Conservation (phyloP, 2,888 invertebrate species). For the Malthinus flaveolus region DNA sequence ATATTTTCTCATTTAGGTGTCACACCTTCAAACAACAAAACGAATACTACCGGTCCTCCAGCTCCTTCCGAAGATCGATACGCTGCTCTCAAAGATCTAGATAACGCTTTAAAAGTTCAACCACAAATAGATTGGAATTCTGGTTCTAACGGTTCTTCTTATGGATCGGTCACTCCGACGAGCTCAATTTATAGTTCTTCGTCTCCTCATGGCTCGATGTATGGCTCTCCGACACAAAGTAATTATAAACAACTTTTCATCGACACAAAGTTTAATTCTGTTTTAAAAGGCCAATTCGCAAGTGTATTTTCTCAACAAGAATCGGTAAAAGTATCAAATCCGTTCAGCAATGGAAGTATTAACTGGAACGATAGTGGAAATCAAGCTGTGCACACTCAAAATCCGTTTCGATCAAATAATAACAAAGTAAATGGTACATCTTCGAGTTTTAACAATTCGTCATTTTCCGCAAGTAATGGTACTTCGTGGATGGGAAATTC, state of each 20-base stretch:
- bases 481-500: slow-evolving; percentile 28
- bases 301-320: slow-evolving; percentile 44
- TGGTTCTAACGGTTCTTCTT: slow-evolving; percentile 50
- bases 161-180: slow-evolving; percentile 49
- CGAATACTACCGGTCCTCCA: slow-evolving; percentile 8
- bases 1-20: slow-evolving; percentile 32
- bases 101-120: slow-evolving; percentile 70
- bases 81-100: slow-evolving; percentile 93
- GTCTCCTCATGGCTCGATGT: slow-evolving; percentile 51
- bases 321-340: slow-evolving; percentile 38
- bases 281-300: slow-evolving; percentile 48
- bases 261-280: neutral
- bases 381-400: slow-evolving; percentile 31
- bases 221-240: slow-evolving; percentile 56
- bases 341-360: slow-evolving; percentile 28
- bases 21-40: neutral
- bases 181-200: slow-evolving; percentile 53
- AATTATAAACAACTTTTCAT: slow-evolving; percentile 3
- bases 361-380: slow-evolving; percentile 15
- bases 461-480: slow-evolving; percentile 26
- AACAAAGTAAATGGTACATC: slow-evolving; percentile 30
- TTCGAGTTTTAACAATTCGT: slow-evolving; percentile 10
- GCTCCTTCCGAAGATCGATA: slow-evolving; percentile 81
- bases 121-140: slow-evolving; percentile 51
- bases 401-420: slow-evolving; percentile 45